Evolutionary conservation across 2,113 vertebrate genomes (phyloP), one percentile per base, ranked within the genome.

Genomic region (Emydura subglobosa): DNA sequence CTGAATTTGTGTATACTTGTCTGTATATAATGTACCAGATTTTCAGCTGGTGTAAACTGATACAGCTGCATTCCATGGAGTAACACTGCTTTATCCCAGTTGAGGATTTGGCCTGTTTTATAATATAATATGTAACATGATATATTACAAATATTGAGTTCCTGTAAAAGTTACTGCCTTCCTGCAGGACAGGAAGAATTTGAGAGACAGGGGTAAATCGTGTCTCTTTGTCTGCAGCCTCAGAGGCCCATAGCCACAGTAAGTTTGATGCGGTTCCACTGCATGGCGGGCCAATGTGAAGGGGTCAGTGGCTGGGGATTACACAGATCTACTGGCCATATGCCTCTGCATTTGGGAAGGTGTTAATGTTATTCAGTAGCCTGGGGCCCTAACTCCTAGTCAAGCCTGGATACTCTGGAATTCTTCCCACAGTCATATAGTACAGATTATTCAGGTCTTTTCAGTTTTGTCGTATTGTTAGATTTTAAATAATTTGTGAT

Each of bases 61-160:
- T 51, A 25, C 34, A 50, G 79, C 61, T 57, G 34, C 61, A 83
- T 10, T n/a, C 72, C 11, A 2, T 24, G 76, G 39, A 91, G 49
- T 59, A 53, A 6, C 17, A 5, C 3, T 61, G 17, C 81, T 65
- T 87, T 89, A 21, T 83, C 79, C 3, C 31, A 72, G 31, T 78
- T 88, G 92, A 89, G 81, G 81, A 79, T 74, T 55, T 88, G 29
- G 6, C 39, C 76, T 49, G 31, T 86, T 79, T 93, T 24, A 42
- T 85, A 7, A 61, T 25, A 14, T 83, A 83, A 88, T 12, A 89
- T 61, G 61, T 31, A 61, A 61, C 13, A 50, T 31, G 6, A 5
- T 54, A 21, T 55, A 49, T 49, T 39, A 78, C 10, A 47, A 80
- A 53, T 44, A 14, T 57, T 27, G 83, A 74, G 4, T 57, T 68